phyloP scores from a whole-genome alignment of 2,888 invertebrate genomes.

The Eubasilissa splendida region DNA sequence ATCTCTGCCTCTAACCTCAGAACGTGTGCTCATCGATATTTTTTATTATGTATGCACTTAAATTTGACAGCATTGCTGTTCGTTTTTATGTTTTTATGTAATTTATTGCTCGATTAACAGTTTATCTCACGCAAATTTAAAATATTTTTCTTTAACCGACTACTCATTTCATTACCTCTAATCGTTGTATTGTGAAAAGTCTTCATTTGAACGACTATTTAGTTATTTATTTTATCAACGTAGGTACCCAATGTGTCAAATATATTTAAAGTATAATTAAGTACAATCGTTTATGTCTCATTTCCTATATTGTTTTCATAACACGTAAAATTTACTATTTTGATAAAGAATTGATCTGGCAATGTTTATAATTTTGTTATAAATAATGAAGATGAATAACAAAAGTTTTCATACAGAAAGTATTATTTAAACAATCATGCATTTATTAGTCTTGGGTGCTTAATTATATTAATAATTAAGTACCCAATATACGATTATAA shows the following conservation, averaged over 20 bases:
- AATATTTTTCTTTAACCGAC: not conserved
- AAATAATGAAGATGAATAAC: no score
- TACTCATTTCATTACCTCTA: not conserved
- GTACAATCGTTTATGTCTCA: no score
- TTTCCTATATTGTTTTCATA: no score
- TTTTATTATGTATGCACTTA: conserved; percentile 33
- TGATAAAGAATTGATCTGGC: no score
- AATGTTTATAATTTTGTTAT: no score
- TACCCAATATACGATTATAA: no score
- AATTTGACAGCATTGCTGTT: conserved; percentile 40
- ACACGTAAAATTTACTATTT: no score
- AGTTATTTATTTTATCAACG: conserved; percentile 22
- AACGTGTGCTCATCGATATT: conserved; percentile 47
- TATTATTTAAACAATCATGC: no score
- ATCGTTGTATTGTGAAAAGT: not conserved
- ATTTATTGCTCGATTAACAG: not conserved
- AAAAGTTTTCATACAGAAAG: no score
- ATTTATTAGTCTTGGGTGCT: no score
- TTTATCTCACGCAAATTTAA: not conserved
- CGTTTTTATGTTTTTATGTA: conserved; percentile 30
- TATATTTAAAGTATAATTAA: no score
- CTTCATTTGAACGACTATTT: not conserved
- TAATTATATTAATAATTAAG: no score
- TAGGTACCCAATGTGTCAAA: conserved; percentile 32
- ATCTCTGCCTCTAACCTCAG: conserved; percentile 24